Percentiles rank a stretch among this genome's conserved stretches.
phyloP scores from a whole-genome alignment of 2,113 vertebrate species.

The Amazona vittata region DNA sequence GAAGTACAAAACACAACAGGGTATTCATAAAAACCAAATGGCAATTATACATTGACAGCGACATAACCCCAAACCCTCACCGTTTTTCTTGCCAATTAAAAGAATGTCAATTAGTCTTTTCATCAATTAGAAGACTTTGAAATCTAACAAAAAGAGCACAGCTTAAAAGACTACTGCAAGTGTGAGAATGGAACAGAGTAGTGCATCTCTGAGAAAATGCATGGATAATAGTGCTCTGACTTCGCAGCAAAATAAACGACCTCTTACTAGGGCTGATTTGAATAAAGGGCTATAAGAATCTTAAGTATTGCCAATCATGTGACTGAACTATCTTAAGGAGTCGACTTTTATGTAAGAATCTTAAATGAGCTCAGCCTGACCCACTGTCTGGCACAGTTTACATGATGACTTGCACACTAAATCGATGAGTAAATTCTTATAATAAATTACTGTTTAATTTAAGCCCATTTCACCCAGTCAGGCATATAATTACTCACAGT shows the following conservation, averaged over 20 bases:
- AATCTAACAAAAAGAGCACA: not conserved
- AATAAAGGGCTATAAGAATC: not conserved
- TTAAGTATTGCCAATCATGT: not conserved
- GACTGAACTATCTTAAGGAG: not conserved
- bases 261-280: not conserved
- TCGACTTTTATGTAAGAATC: not conserved
- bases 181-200: not conserved
- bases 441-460: conserved; percentile 54
- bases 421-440: conserved; percentile 45
- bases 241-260: not conserved
- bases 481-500: conserved; percentile 29
- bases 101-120: not conserved
- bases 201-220: not conserved
- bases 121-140: not conserved
- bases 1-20: not conserved
- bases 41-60: not conserved
- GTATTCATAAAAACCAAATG: not conserved
- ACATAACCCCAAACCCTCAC: not conserved
- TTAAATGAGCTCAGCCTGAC: conserved; percentile 20
- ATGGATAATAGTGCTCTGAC: not conserved
- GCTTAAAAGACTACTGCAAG: not conserved
- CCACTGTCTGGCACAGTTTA: not conserved
- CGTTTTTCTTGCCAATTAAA: not conserved
- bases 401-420: conserved; percentile 24
- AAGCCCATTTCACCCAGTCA: conserved; percentile 30